These are phyloP conservation scores for Zhengitettix transpicula DNA, from an alignment of 2,888 invertebrate species.

Conservation along the genomic window DNA sequence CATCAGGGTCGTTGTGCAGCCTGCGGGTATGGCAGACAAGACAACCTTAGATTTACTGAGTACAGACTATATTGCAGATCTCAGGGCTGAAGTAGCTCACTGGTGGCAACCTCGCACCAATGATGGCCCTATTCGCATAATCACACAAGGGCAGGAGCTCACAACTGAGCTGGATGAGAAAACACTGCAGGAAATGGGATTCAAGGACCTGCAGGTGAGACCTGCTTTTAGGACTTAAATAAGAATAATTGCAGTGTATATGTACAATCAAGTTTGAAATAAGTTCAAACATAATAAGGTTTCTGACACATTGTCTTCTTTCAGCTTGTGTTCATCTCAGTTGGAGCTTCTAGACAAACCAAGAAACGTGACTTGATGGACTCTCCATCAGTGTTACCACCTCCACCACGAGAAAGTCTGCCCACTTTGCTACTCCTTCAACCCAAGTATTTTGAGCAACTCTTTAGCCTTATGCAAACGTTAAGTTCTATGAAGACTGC, in stretches of 20 bases:
- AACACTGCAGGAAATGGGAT: conserved; percentile 76
- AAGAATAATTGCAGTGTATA: too few species aligned
- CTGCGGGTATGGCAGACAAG: conserved; percentile 74
- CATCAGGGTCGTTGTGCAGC: conserved; percentile 68
- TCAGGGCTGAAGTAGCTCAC: conserved; percentile 85
- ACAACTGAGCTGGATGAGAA: conserved; percentile 87
- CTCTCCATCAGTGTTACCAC: conserved; percentile 72
- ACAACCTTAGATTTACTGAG: conserved; percentile 64
- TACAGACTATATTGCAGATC: conserved; percentile 78
- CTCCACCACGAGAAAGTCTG: conserved; percentile 68
- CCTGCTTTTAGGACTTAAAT: too few species aligned
- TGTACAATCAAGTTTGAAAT: too few species aligned
- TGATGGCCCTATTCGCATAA: conserved; percentile 78
- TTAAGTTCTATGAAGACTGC: conserved; percentile 72
- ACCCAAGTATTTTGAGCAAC: conserved; percentile 77
- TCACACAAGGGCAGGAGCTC: conserved; percentile 84
- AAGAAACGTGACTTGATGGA: conserved; percentile 51
- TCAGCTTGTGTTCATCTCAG: conserved; percentile 76
- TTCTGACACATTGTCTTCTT: conserved; percentile 9
- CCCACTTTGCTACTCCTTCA: conserved; percentile 72
- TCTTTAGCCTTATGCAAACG: conserved; percentile 80
- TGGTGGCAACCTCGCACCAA: conserved; percentile 81
- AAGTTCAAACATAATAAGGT: too few species aligned
- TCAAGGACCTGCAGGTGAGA: conserved; percentile 75
- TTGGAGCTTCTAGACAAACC: conserved; percentile 53